Evolutionary conservation across 2,888 invertebrate species (phyloP).

Genomic region (Abrostola triplasia): DNA sequence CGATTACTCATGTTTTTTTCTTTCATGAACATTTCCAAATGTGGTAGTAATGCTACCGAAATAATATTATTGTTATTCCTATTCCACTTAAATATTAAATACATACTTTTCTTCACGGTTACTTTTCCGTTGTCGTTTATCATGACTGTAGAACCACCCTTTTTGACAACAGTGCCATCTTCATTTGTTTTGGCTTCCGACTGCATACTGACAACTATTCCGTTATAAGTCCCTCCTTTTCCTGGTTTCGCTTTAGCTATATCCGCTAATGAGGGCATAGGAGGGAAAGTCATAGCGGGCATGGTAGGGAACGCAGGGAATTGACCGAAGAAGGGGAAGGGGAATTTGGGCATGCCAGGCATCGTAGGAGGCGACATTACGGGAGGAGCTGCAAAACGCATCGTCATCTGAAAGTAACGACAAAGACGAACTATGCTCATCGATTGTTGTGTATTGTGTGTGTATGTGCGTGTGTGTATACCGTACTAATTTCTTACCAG

Average conservation of each 20-base stretch:
- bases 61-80: not conserved
- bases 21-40: too few relatives aligned
- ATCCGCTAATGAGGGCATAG: slow-evolving; percentile 53
- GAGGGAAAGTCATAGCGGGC: slow-evolving; percentile 46
- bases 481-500: slow-evolving; percentile 57
- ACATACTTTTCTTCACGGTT: slow-evolving; percentile 40
- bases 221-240: slow-evolving; percentile 58
- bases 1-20: too few relatives aligned
- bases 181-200: not conserved
- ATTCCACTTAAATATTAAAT: not conserved
- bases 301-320: slow-evolving; percentile 18
- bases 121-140: slow-evolving; percentile 41
- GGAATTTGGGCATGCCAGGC: slow-evolving; percentile 19
- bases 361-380: slow-evolving; percentile 1
- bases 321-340: slow-evolving; percentile 8
- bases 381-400: slow-evolving; percentile 28
- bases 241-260: slow-evolving; percentile 54
- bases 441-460: slow-evolving; percentile 15
- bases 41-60: too few relatives aligned
- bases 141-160: slow-evolving; percentile 22
- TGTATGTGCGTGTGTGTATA: slow-evolving; percentile 28
- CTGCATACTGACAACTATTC: slow-evolving; percentile 54
- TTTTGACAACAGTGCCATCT: slow-evolving; percentile 27
- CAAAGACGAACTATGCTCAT: slow-evolving; percentile 67
- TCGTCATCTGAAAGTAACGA: slow-evolving; percentile 51